These are phyloP conservation scores for Anoplolepis gracilipes DNA, from an alignment of 1,140 invertebrate genomes.

Conservation along the genomic window DNA sequence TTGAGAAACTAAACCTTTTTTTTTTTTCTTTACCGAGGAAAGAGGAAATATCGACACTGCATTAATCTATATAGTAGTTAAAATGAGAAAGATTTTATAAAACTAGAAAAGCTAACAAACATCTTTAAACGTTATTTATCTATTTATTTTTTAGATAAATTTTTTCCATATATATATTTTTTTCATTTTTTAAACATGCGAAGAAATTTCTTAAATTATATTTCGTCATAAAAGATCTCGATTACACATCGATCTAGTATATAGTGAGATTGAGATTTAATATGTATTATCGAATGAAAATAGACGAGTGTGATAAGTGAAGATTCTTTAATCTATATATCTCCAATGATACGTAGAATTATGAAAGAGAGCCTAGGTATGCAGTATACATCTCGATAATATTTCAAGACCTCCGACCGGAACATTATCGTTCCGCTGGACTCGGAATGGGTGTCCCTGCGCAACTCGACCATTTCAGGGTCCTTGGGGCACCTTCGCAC, in stretches of 20 bases:
- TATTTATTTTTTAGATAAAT: neutral
- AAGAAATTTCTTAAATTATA: neutral
- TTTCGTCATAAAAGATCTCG: neutral
- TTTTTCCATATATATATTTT: neutral
- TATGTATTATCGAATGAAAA: neutral
- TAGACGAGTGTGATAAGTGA: neutral
- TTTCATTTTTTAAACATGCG: neutral
- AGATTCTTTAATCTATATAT: neutral
- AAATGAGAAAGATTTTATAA: no score
- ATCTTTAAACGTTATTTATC: neutral
- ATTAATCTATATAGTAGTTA: neutral
- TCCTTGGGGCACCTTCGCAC: constrained; percentile 31
- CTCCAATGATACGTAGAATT: neutral
- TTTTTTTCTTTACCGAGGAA: neutral
- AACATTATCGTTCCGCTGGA: neutral
- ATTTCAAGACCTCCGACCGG: neutral
- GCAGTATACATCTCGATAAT: neutral
- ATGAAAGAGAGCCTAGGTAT: neutral
- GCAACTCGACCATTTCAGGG: neutral
- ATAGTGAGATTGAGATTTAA: neutral
- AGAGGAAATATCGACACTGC: neutral
- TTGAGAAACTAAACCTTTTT: constrained; percentile 18
- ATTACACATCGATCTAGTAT: neutral
- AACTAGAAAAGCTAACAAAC: neutral
- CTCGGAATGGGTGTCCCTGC: neutral